Evolutionary conservation across 2,113 vertebrate species (phyloP).

Genomic region (Peucedramus taeniatus): DNA sequence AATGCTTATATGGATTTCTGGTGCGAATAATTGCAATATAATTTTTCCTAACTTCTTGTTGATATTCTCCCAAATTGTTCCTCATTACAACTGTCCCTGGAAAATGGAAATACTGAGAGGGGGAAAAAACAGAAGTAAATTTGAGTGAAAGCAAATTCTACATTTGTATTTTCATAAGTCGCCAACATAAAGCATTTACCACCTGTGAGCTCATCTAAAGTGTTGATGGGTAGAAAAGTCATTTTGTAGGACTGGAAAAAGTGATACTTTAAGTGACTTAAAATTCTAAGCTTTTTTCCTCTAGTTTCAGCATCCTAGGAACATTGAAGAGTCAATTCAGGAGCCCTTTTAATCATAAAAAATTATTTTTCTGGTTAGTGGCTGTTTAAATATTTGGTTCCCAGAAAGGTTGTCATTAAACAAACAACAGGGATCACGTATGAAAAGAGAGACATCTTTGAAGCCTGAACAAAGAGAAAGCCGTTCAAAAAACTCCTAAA

Average conservation of each 20-base stretch:
- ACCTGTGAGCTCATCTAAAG: neutral
- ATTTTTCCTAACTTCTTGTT: neutral
- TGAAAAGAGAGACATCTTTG: neutral
- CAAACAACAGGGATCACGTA: neutral
- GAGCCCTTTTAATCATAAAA: neutral
- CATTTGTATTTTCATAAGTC: neutral
- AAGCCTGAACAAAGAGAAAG: neutral
- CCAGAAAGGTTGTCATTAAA: slow-evolving; percentile 19
- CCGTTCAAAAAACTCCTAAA: neutral
- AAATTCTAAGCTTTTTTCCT: neutral
- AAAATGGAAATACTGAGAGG: neutral
- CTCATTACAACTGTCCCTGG: neutral
- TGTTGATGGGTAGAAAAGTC: neutral
- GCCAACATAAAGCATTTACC: neutral
- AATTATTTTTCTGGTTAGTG: neutral
- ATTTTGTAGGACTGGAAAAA: slow-evolving; percentile 37
- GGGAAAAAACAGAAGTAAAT: neutral
- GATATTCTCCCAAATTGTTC: neutral
- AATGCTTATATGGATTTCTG: neutral
- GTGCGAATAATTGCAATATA: neutral
- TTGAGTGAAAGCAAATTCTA: neutral
- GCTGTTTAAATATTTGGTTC: neutral
- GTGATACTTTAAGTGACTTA: neutral
- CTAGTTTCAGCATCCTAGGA: neutral
- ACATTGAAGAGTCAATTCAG: neutral